Evolutionary conservation across 1,140 invertebrate genomes (phyloP).

Genomic region (Pseudoatta argentina): DNA sequence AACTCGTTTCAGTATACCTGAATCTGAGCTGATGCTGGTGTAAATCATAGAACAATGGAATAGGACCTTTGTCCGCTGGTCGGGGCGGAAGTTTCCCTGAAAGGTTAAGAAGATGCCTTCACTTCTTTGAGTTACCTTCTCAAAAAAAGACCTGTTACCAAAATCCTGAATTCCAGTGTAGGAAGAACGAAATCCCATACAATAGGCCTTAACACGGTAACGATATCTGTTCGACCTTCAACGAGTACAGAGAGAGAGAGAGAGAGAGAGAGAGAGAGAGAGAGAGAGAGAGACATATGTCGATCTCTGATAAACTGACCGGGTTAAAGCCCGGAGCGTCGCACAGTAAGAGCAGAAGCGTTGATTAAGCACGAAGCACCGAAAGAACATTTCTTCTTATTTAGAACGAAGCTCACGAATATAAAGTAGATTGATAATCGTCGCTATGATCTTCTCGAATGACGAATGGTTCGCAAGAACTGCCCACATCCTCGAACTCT

Average conservation of each 20-base stretch:
- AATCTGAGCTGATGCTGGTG: conserved; percentile 18
- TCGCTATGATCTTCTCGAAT: neutral
- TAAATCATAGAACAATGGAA: conserved; percentile 78
- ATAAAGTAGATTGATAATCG: conserved; percentile 45
- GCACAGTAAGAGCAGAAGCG: neutral
- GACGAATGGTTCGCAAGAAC: conserved; percentile 59
- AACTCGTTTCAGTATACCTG: conserved; percentile 56
- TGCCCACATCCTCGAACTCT: conserved; percentile 60
- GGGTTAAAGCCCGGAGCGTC: conserved; percentile 44
- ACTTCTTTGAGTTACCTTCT: conserved; percentile 33
- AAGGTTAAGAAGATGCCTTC: conserved; percentile 7
- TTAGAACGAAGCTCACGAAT: conserved; percentile 48
- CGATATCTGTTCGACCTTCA: conserved; percentile 28
- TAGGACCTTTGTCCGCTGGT: conserved; percentile 66
- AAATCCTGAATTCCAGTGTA: neutral
- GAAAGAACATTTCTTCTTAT: conserved; percentile 41
- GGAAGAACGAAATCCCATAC: neutral
- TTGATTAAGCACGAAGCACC: conserved; percentile 52
- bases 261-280: neutral
- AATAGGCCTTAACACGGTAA: conserved; percentile 20
- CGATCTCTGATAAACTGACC: conserved; percentile 43
- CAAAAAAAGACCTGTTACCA: neutral
- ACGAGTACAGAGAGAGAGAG: neutral
- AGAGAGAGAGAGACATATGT: neutral
- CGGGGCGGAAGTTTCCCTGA: conserved; percentile 36